Evolutionary conservation across 2,888 invertebrate species (phyloP), one percentile per base, ranked within the genome.

Genomic region (Tetramorium bicarinatum): DNA sequence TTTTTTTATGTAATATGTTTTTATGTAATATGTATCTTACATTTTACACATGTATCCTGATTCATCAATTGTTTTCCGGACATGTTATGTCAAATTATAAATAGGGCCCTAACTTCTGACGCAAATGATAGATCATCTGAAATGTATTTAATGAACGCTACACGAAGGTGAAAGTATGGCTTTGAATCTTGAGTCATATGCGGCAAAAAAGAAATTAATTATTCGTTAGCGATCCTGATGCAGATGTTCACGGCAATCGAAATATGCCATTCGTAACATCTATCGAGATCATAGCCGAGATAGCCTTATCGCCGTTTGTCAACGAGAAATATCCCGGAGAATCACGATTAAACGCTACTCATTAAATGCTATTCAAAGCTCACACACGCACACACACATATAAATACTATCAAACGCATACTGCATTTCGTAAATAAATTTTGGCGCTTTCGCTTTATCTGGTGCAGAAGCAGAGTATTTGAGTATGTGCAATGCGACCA

Each of bases 291-390:
- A 38, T 13, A 59, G 21, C 9, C 79, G 38, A 69, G 56, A 72
- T 72, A 77, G 11, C 21, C 59, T 56, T 34, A 44, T 72, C 56
- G 21, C 38, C 9, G 25, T 56, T 41, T 38, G 25, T 74, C 62
- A 15, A 25, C 11, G 38, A 8, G 38, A 9, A 75, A 47, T 6
- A 56, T 72, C 11, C 18, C 18, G 13, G n/a, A 13, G 18, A 25
- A 9, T 21, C 7, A 21, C 8, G 8, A 38, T 25, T 66, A 9
- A 29, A 18, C 18, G 7, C 8, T 44, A 13, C 25, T 72, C 72
- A 41, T 76, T 52, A 76, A 66, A 38, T 3, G 49, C 76, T 38
- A 76, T 76, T 76, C 76, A 76, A 52, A 25, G 18, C 25, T 66
- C 3, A 21, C 15, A n/a, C n/a, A n/a, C n/a, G n/a, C n/a, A n/a